Percentiles rank a stretch among this genome's conserved stretches.
phyloP scores from a whole-genome alignment of 1,140 invertebrate species.

The Drosophila repletoides region DNA sequence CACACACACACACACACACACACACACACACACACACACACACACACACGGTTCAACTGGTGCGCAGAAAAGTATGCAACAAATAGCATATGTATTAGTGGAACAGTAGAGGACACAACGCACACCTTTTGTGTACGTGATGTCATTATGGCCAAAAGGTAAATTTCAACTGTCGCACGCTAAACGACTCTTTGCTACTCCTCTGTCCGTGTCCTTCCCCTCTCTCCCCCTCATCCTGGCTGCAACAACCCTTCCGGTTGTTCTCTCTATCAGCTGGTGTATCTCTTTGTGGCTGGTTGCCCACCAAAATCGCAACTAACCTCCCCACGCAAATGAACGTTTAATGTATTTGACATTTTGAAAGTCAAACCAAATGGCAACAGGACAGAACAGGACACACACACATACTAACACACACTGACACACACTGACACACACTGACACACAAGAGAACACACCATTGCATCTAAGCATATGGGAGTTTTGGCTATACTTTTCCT shows the following conservation, averaged over 20 bases:
- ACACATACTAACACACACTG: not conserved
- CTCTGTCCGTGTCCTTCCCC: not conserved
- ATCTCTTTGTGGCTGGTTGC: slow-evolving; percentile 60
- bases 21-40: slow-evolving; percentile 13
- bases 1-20: slow-evolving; percentile 39
- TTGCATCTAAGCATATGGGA: no score
- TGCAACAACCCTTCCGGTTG: slow-evolving; percentile 4
- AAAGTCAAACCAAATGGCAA: slow-evolving; percentile 71
- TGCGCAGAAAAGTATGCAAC: slow-evolving; percentile 55
- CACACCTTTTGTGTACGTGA: slow-evolving; percentile 78
- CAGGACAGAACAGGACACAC: slow-evolving; percentile 47
- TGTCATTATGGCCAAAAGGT: slow-evolving; percentile 79
- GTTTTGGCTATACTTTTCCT: no score
- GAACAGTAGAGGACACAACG: slow-evolving; percentile 41
- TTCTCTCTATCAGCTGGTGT: slow-evolving; percentile 25
- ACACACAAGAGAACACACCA: no score
- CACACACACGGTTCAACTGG: not conserved
- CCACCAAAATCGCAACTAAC: slow-evolving; percentile 70
- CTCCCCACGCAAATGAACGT: slow-evolving; percentile 68
- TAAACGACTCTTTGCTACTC: slow-evolving; percentile 69
- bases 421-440: slow-evolving; percentile 4
- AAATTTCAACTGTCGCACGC: slow-evolving; percentile 76
- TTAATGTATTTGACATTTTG: slow-evolving; percentile 79
- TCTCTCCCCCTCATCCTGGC: not conserved
- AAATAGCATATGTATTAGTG: slow-evolving; percentile 65